Evolutionary conservation across 2,113 vertebrate species (phyloP).

Genomic region (Nerophis lumbriciformis): DNA sequence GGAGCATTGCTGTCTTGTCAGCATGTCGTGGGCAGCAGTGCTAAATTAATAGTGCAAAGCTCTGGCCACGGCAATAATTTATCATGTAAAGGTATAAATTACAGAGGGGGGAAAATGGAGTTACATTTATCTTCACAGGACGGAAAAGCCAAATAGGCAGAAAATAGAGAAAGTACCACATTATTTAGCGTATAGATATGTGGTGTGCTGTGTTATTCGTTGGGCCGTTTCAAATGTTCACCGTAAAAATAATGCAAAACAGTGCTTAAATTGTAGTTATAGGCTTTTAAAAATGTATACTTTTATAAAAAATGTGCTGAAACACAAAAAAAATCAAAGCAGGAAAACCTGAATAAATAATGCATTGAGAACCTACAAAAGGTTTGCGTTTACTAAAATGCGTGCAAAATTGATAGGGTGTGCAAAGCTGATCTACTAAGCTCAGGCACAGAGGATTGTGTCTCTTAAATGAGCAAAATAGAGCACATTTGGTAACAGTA

Average conservation of each 20-base stretch:
- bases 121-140: slow-evolving; percentile 5
- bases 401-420: too few relatives aligned
- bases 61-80: slow-evolving; percentile 1
- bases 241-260: not conserved
- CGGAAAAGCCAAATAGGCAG: slow-evolving; percentile 5
- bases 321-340: too few relatives aligned
- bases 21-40: not conserved
- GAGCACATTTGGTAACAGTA: too few relatives aligned
- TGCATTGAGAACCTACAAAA: too few relatives aligned
- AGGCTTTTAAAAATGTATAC: not conserved
- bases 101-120: not conserved
- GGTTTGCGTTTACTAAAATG: too few relatives aligned
- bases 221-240: too few relatives aligned
- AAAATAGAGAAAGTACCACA: not conserved
- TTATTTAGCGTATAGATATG: not conserved
- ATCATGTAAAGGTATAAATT: slow-evolving; percentile 11
- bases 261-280: not conserved
- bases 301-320: too few relatives aligned
- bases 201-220: too few relatives aligned
- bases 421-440: too few relatives aligned
- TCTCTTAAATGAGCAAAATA: too few relatives aligned
- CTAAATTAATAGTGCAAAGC: not conserved
- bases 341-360: too few relatives aligned
- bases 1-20: slow-evolving; percentile 4
- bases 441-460: too few relatives aligned